Evolutionary conservation across 2,797 vertebrate genomes (phyloP).

Genomic region (Trematocara caparti): DNA sequence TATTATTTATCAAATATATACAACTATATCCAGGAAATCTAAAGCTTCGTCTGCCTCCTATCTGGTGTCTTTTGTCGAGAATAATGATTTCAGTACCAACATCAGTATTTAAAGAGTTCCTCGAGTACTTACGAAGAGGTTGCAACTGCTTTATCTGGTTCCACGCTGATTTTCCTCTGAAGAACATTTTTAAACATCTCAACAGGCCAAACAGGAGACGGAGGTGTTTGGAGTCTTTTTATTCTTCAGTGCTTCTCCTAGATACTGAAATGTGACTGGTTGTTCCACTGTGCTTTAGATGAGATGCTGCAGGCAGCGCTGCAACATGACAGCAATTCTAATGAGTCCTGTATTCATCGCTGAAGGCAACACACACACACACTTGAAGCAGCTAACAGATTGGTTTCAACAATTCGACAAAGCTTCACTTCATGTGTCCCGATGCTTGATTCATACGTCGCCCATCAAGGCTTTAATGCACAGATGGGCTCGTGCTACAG

Average conservation of each 20-base stretch:
- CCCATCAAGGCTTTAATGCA: background rate
- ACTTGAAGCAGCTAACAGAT: background rate
- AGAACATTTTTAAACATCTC: constrained; percentile 43
- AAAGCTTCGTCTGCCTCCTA: background rate
- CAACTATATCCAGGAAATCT: background rate
- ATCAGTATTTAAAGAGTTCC: constrained; percentile 5
- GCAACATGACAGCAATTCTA: constrained; percentile 67
- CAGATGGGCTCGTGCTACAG: background rate
- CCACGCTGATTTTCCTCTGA: constrained; percentile 32
- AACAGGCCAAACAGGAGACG: background rate
- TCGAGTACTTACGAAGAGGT: constrained; percentile 56
- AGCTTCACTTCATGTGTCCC: constrained; percentile 7
- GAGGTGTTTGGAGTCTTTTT: constrained; percentile 4
- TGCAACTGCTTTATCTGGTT: constrained; percentile 39
- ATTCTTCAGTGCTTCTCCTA: constrained; percentile 10
- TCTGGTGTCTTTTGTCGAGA: background rate
- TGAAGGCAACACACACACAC: constrained; percentile 40
- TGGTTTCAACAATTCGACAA: constrained; percentile 16
- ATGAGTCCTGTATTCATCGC: constrained; percentile 67
- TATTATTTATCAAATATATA: background rate
- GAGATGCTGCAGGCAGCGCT: constrained; percentile 53
- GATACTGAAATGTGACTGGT: constrained; percentile 22
- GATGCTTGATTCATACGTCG: background rate
- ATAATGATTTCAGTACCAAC: background rate
- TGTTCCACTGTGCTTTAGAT: constrained; percentile 23